Evolutionary conservation across 2,888 invertebrate genomes (phyloP), one percentile per base, ranked within the genome.

Genomic region (Megamerina dolium): DNA sequence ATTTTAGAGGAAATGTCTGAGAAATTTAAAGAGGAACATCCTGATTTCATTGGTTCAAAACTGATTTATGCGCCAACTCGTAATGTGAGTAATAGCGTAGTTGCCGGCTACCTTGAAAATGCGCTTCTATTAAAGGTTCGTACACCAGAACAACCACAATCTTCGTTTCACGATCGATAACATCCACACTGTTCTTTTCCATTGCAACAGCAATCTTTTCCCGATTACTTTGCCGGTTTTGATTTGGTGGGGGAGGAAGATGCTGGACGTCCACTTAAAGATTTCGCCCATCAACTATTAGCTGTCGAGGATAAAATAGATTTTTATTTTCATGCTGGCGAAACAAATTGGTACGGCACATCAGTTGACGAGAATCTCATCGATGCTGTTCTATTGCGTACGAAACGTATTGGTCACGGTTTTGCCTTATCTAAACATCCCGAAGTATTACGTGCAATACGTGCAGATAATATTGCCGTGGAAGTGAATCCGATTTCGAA

Each of bases 241-340:
- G 89, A 89, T 72, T 73, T 90, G 45, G 86, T 88, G 0, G 87
- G 87, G 0, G 83, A 84, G 58, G 89, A 89, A 64, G 87, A 88
- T 57, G 61, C 72, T 35, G 86, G 87, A 0, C 67, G 72, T 26
- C 80, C 84, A 0, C 63, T 88, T 1, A 63, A 75, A 27, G 75
- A 79, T 13, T 85, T 82, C 48, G 72, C 77, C 0, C 73, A 80
- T 1, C 72, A 78, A 48, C 60, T 87, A 26, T 53, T 75, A 18
- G 59, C 66, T 5, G 62, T 75, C 2, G 72, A 75, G 0, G 66
- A 74, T 1, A 53, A 63, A 17, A 69, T 86, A 1, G 73, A 79
- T 37, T 84, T 80, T 57, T 87, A 82, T 61, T 87, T 88, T 59
- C 88, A 89, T 60, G 86, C 88, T 0, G 89, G 87, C 0, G 89